These are phyloP conservation scores for Drosophila mimetica DNA, from an alignment of 2,888 invertebrate genomes.

Conservation along the genomic window DNA sequence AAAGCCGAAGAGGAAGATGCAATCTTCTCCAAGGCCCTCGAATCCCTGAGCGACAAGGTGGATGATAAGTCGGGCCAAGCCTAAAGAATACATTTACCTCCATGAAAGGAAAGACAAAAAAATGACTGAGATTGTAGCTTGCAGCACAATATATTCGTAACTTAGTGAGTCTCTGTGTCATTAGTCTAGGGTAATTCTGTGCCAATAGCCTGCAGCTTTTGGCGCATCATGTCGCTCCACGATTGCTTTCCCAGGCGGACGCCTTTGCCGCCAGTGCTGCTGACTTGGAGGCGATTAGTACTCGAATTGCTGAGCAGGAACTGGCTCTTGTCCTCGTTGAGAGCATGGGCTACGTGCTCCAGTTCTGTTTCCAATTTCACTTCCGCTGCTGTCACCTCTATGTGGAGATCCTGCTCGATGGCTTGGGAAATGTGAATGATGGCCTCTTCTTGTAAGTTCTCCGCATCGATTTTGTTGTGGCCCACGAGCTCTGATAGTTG, in stretches of 20 bases:
- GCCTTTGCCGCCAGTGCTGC: constrained; percentile 67
- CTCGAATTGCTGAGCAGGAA: constrained; percentile 71
- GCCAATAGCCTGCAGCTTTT: constrained; percentile 19
- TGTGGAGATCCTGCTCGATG: constrained; percentile 77
- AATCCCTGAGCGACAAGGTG: constrained; percentile 45
- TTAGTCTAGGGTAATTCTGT: background rate
- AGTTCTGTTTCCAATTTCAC: constrained; percentile 73
- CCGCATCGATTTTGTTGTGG: constrained; percentile 73
- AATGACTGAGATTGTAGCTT: constrained; percentile 70
- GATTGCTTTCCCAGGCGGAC: constrained; percentile 82
- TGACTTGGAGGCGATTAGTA: constrained; percentile 61
- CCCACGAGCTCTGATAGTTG: constrained; percentile 82
- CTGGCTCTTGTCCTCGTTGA: constrained; percentile 65
- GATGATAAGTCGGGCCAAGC: constrained; percentile 62
- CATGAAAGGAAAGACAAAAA: constrained; percentile 51
- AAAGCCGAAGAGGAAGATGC: constrained; percentile 51
- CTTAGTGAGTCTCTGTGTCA: constrained; percentile 6
- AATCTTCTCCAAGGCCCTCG: constrained; percentile 53
- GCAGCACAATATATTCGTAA: constrained; percentile 47
- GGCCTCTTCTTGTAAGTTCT: constrained; percentile 67
- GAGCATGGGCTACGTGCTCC: constrained; percentile 71
- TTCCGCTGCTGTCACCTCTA: constrained; percentile 71
- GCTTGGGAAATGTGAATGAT: constrained; percentile 82
- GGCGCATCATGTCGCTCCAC: constrained; percentile 81
- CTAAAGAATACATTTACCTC: constrained; percentile 22